Evolutionary conservation across 2,888 invertebrate genomes (phyloP).

Genomic region (Metellina segmentata): DNA sequence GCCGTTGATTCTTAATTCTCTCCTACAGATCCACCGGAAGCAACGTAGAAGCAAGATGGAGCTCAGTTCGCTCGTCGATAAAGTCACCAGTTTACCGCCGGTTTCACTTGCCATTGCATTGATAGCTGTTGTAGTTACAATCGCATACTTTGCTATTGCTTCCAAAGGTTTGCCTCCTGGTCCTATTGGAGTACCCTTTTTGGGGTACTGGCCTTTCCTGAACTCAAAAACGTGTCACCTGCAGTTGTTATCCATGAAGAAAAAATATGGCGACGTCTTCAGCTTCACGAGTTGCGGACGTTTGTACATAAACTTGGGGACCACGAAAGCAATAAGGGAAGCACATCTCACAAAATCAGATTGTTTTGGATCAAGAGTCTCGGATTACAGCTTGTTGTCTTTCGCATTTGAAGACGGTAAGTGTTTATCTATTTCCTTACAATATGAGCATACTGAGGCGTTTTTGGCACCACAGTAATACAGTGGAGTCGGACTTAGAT

Average conservation of each 20-base stretch:
- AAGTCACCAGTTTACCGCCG: background rate
- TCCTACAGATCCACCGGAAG: too few species aligned
- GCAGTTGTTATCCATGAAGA: slow-evolving; percentile 58
- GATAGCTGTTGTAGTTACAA: background rate
- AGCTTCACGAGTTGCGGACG: slow-evolving; percentile 47
- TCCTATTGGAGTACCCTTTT: slow-evolving; percentile 24
- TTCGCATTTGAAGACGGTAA: slow-evolving; percentile 34
- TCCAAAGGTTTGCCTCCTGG: slow-evolving; percentile 38
- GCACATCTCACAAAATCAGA: slow-evolving; percentile 31
- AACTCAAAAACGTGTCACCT: slow-evolving; percentile 49
- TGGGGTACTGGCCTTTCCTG: slow-evolving; percentile 76
- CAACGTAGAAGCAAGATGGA: background rate
- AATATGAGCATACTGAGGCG: background rate
- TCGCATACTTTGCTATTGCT: background rate
- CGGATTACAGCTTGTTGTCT: background rate
- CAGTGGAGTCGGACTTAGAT: too few species aligned
- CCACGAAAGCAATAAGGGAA: slow-evolving; percentile 25
- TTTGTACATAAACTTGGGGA: slow-evolving; percentile 47
- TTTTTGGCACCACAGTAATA: too few species aligned
- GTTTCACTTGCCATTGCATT: background rate
- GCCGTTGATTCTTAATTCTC: too few species aligned
- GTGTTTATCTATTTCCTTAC: background rate
- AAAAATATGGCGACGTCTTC: slow-evolving; percentile 77
- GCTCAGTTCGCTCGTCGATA: background rate
- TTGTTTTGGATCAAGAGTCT: background rate